Evolutionary conservation across 2,888 invertebrate species (phyloP).

Genomic region (Thecocarcelia acutangulata): DNA sequence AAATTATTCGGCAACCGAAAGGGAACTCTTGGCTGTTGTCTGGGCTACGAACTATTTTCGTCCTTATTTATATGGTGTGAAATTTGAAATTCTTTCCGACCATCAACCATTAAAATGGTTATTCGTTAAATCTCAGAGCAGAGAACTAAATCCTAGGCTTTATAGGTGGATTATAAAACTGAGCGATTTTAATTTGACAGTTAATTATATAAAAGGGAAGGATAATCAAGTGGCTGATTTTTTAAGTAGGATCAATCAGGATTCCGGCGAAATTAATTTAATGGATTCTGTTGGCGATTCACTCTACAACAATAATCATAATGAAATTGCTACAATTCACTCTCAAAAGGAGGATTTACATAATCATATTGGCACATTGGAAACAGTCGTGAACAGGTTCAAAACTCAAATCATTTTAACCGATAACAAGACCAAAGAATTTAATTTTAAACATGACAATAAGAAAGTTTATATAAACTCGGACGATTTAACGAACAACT

Average conservation of each 20-base stretch:
- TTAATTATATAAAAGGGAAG: constrained; percentile 38
- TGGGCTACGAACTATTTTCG: constrained; percentile 25
- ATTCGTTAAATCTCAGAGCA: constrained; percentile 32
- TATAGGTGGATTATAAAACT: constrained; percentile 38
- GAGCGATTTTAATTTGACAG: constrained; percentile 29
- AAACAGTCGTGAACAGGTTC: no score
- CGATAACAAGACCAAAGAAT: no score
- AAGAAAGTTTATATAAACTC: constrained; percentile 45
- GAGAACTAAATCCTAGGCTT: constrained; percentile 30
- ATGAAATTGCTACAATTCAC: no score
- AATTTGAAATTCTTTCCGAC: constrained; percentile 15
- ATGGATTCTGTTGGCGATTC: no score
- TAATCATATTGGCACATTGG: no score
- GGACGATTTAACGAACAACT: constrained; percentile 20
- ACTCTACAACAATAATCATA: no score
- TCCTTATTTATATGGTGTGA: constrained; percentile 23
- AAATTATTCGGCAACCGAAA: constrained; percentile 59
- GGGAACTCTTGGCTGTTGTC: constrained; percentile 25
- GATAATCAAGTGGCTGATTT: no score
- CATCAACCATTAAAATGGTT: constrained; percentile 36
- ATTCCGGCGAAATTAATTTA: no score
- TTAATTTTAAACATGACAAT: constrained; percentile 39
- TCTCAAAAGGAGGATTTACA: no score
- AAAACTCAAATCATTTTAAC: no score
- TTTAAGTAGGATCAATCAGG: no score